Base-by-base conservation (phyloP, 2,888 invertebrate species). In the Timandra comae region DNA sequence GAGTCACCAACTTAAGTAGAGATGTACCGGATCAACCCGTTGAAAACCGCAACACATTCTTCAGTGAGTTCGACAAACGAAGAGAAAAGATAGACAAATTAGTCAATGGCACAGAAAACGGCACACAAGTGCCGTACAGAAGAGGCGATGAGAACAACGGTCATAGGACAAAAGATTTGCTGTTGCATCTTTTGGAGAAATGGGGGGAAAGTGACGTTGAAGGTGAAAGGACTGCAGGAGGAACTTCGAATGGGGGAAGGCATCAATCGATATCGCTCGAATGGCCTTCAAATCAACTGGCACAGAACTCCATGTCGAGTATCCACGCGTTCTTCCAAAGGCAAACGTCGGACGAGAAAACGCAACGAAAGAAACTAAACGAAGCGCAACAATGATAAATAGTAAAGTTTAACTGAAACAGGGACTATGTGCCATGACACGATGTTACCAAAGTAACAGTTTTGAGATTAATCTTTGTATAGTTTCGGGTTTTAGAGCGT, bases 321-420 rank as follows among this genome's bases (percentile, higher is more conserved):
- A 86, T 94, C 26, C 93, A 94, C 49, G 91, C 91, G 34, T 94
- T 93, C 79, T 94, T 93, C 69, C 91, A 92, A 74, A 76, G 88
- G 42, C 88, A 89, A 64, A 86, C 88, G 20, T 80, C 86, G 10
- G 80, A 82, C 26, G 85, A 84, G 41, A 84, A 85, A 42, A 57
- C 66, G 23, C 77, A 79, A 45, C 69, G 77, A 45, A 82, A 80
- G 56, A 81, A 77, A 68, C 44, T 70, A 24, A 70, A 57, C 33
- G 64, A 59, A 34, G 51, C 65, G 19, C 52, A 63, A 29, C 70
- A 75, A 62, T 73, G 65, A 73, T 57, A 8, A 8, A 26, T 19
- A 20, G 25, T 26, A 6, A 27, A 23, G 6, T 12, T 29, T 25
- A 22, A 33, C 43, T 45, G 42, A 46, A 49, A 56, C 48, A 56